Percentiles rank a stretch among this genome's conserved stretches.
Conservation (phyloP, 64 coral and sea anemone genomes). For the Hydrozoanthus tunicans region DNA sequence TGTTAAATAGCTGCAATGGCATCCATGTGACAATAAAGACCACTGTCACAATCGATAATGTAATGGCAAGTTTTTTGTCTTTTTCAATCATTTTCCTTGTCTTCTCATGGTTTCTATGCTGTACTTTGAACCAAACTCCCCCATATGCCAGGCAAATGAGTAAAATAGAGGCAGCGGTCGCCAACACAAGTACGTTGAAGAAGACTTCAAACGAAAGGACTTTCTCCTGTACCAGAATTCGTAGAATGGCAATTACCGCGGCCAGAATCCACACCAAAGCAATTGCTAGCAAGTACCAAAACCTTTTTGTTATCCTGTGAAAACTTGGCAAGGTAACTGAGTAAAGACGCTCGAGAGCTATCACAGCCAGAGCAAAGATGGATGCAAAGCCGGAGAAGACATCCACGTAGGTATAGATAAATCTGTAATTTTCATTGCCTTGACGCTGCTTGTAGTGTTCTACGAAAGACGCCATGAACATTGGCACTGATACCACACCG, state of each 20-base stretch:
- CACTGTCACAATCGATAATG: constrained; percentile 72
- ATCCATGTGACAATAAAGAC: constrained; percentile 75
- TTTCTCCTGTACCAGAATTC: constrained; percentile 17
- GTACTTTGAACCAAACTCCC: constrained; percentile 79
- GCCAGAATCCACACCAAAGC: constrained; percentile 67
- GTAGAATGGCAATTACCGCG: constrained; percentile 41
- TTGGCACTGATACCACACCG: constrained; percentile 71
- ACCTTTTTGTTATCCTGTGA: constrained; percentile 70
- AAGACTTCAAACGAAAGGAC: neutral
- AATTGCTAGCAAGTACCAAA: constrained; percentile 60
- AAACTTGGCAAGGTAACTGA: constrained; percentile 81
- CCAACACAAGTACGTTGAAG: constrained; percentile 20
- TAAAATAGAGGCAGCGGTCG: constrained; percentile 45
- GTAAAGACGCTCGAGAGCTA: constrained; percentile 83
- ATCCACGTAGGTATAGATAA: constrained; percentile 55
- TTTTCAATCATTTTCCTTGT: constrained; percentile 79
- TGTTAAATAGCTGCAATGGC: constrained; percentile 75
- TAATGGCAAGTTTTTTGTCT: constrained; percentile 81
- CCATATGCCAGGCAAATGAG: constrained; percentile 79
- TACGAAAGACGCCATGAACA: constrained; percentile 57
- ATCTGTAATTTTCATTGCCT: neutral
- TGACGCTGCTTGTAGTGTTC: neutral
- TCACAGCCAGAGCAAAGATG: constrained; percentile 75
- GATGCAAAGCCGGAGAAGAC: constrained; percentile 86
- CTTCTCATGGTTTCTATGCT: constrained; percentile 82